Base-by-base conservation (phyloP, 2,888 invertebrate species). In the Nematopogon swammerdamellus region DNA sequence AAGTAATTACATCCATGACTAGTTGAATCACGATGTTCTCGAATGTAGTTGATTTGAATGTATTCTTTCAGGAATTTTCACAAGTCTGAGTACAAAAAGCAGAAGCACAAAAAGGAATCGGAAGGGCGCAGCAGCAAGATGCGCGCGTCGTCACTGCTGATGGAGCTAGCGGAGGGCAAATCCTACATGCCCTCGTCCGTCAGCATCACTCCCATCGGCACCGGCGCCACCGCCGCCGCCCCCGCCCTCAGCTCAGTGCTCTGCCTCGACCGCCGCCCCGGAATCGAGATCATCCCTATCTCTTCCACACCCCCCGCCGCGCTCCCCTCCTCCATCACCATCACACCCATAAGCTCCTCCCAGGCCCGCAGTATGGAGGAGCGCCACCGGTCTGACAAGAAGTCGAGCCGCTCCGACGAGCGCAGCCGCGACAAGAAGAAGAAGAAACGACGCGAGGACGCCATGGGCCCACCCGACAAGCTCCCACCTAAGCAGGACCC, bases 241-340 rank as follows among this genome's bases (percentile, higher is more conserved):
- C 82, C 86, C n/a, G 85, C 85, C 2, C 65, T 82, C 18, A 82
- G 83, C 25, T 83, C 86, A 11, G 82, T 86, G 65, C 63, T 87
- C 30, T 83, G 85, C 51, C 67, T 88, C 45, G 89, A 89, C 57
- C 80, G 87, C 50, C 74, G 90, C 20, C 87, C 89, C 0, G 90
- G 89, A 2, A 92, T 94, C 53, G 94, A 95, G 70, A 91, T 94
- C 47, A 91, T 94, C 59, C 92, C 94, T 0, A 84, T 91, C 52
- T 79, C 86, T 2, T 80, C 87, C 14, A 72, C 85, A 8, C 70
- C 86, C 0, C 83, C 85, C 4, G 80, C 87, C 6, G 81, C 83
- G 4, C 66, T 90, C 20, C 88, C 91, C 10, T 89, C 89, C 60
- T 91, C 92, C 1, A 91, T 93, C 51, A 93, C 93, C 1, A 93